Percentiles rank a stretch among this genome's conserved stretches.
These are phyloP conservation scores for Sussaba pulchella DNA, from an alignment of 2,888 invertebrate species.

Conservation along the genomic window DNA sequence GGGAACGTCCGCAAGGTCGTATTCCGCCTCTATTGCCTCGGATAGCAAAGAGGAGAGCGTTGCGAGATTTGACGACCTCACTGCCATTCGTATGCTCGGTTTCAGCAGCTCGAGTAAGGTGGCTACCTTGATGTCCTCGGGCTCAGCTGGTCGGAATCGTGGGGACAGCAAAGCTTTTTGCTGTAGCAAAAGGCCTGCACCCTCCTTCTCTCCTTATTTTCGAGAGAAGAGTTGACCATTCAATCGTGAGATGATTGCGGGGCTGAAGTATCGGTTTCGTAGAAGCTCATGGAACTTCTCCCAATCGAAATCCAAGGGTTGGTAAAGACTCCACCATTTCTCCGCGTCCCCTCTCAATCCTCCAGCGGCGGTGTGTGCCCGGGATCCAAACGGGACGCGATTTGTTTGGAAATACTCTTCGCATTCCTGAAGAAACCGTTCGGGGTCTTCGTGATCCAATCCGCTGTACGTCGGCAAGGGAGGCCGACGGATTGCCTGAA, in stretches of 20 bases:
- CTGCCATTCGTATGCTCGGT: background rate
- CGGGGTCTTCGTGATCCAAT: slow-evolving; percentile 3
- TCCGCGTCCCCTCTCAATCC: background rate
- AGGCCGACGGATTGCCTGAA: background rate
- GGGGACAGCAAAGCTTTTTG: background rate
- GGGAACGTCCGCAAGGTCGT: background rate
- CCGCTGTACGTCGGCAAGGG: slow-evolving; percentile 16
- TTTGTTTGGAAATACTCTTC: background rate
- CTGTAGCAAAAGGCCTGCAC: background rate
- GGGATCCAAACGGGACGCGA: background rate
- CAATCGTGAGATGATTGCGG: background rate
- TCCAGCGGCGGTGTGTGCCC: background rate
- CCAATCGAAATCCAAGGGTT: background rate
- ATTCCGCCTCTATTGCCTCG: background rate
- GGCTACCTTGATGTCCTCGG: background rate
- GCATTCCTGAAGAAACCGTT: background rate
- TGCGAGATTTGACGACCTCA: background rate
- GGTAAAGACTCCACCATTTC: background rate
- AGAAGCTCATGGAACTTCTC: background rate
- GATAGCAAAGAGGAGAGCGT: background rate
- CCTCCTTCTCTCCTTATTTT: background rate
- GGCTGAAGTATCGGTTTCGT: background rate
- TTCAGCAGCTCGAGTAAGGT: background rate
- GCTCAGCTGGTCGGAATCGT: background rate
- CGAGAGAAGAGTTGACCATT: background rate